Conservation (phyloP, 2,113 vertebrate species). For the Pimephales promelas region DNA sequence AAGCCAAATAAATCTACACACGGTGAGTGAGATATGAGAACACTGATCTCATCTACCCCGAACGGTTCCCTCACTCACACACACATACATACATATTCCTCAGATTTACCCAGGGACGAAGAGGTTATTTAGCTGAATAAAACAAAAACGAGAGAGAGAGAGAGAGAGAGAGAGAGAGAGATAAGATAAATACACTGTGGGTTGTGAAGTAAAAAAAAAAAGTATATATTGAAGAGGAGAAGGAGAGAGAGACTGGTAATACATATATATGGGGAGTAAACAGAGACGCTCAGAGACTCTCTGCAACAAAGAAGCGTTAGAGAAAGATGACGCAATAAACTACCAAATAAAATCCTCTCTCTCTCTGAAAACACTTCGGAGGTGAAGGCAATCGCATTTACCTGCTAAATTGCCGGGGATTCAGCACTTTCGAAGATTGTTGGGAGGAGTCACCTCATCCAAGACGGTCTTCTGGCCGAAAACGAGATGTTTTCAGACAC, state of each 20-base stretch:
- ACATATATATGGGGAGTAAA: constrained; percentile 76
- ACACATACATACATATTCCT: constrained; percentile 77
- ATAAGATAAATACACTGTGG: constrained; percentile 76
- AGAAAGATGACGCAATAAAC: constrained; percentile 72
- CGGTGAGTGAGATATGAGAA: constrained; percentile 88
- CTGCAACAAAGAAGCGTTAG: constrained; percentile 66
- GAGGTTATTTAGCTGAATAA: constrained; percentile 77
- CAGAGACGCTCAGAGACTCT: constrained; percentile 72
- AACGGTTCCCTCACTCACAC: constrained; percentile 75
- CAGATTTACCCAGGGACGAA: constrained; percentile 76
- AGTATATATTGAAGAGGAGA: constrained; percentile 69
- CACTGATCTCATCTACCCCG: constrained; percentile 88
- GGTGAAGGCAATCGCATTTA: constrained; percentile 68
- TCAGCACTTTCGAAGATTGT: constrained; percentile 66
- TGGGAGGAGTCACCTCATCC: background rate
- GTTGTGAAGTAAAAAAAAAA: constrained; percentile 49
- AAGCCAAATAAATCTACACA: constrained; percentile 95
- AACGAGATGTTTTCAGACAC: background rate
- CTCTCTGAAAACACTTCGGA: constrained; percentile 59
- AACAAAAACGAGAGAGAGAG: constrained; percentile 63
- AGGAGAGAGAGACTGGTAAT: constrained; percentile 71
- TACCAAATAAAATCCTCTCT: constrained; percentile 71
- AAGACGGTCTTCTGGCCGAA: background rate
- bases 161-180: constrained; percentile 80
- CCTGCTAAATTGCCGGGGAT: constrained; percentile 69